phyloP scores from a whole-genome alignment of 2,797 vertebrate genomes.

The Phrynocephalus vlangalii region DNA sequence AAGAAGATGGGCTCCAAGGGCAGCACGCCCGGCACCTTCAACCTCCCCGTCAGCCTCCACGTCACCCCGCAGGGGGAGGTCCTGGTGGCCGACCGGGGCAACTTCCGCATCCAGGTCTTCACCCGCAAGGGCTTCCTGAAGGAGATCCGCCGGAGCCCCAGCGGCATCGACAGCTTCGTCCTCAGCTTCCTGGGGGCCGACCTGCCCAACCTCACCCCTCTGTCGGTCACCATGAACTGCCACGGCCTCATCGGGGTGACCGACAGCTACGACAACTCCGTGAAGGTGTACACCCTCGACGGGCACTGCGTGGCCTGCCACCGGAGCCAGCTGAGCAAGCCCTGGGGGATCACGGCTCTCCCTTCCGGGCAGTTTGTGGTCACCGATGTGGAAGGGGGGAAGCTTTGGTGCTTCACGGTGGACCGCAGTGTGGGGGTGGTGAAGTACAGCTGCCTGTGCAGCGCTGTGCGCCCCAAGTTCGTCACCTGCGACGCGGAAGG shows the following conservation, averaged over 20 bases:
- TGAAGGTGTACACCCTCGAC: conserved; percentile 95
- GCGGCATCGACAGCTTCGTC: conserved; percentile 95
- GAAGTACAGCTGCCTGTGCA: conserved; percentile 93
- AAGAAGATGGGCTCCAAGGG: conserved; percentile 98
- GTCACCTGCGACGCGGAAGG: conserved; percentile 93
- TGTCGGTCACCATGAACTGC: conserved; percentile 94
- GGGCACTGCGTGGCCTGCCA: conserved; percentile 95
- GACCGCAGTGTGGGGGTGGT: conserved; percentile 92
- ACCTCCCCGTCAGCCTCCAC: conserved; percentile 92
- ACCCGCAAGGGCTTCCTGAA: conserved; percentile 95
- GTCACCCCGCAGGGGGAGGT: conserved; percentile 92
- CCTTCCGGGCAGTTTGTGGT: conserved; percentile 96
- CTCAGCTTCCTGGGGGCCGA: conserved; percentile 96
- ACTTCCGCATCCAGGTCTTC: conserved; percentile 95
- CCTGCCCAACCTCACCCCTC: conserved; percentile 91
- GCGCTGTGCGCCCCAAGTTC: conserved; percentile 94
- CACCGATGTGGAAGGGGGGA: conserved; percentile 95
- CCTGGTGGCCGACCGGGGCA: conserved; percentile 94
- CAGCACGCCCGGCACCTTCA: conserved; percentile 92
- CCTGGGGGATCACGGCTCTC: conserved; percentile 94
- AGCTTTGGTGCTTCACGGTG: conserved; percentile 95
- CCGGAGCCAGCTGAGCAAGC: conserved; percentile 95
- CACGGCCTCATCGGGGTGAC: conserved; percentile 95
- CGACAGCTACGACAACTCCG: conserved; percentile 96
- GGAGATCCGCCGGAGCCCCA: conserved; percentile 94